These are phyloP conservation scores for Sphinx pinastri DNA, from an alignment of 2,888 invertebrate genomes.

Conservation along the genomic window DNA sequence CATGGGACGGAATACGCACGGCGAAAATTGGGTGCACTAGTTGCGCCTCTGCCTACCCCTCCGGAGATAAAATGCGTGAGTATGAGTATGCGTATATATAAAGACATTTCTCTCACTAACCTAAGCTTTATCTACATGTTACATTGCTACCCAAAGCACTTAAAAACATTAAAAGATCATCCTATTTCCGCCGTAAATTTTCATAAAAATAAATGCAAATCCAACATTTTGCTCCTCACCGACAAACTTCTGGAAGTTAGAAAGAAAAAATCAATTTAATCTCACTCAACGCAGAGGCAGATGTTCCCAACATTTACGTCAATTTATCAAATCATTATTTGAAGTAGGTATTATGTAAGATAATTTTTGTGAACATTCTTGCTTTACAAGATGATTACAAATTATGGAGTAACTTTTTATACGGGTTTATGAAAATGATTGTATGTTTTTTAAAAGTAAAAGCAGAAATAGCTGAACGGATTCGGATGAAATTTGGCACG, in stretches of 20 bases:
- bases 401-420: not conserved
- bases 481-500: too few relatives aligned
- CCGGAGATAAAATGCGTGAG: too few relatives aligned
- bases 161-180: not conserved
- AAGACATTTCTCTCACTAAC: too few relatives aligned
- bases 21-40: too few relatives aligned
- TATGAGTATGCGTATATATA: too few relatives aligned
- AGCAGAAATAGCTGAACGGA: too few relatives aligned
- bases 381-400: not conserved
- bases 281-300: not conserved
- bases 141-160: not conserved
- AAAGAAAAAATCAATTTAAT: not conserved
- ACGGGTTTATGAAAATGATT: not conserved
- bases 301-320: not conserved
- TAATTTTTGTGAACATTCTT: not conserved
- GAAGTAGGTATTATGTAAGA: not conserved
- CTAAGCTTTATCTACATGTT: too few relatives aligned
- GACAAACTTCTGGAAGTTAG: conserved; percentile 7
- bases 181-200: not conserved
- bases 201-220: not conserved
- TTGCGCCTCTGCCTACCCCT: too few relatives aligned
- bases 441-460: too few relatives aligned
- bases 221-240: not conserved
- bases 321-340: not conserved
- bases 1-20: too few relatives aligned